Conservation (phyloP, 2,113 vertebrate genomes). For the Synodontis membranacea region DNA sequence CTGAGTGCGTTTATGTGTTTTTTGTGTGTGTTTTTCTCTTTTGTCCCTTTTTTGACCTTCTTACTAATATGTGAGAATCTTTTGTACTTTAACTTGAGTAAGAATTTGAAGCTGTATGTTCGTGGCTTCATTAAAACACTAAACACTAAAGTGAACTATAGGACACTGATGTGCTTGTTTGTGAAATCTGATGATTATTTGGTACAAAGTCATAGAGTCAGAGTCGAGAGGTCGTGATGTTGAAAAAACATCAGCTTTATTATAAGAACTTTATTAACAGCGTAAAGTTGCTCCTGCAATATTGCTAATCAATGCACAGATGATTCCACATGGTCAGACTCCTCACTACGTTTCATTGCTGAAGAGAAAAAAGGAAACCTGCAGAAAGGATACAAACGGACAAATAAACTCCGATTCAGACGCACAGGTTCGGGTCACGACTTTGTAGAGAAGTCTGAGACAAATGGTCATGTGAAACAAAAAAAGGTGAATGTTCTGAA, state of each 20-base stretch:
- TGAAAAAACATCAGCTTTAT: constrained; percentile 68
- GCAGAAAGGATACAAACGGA: neutral
- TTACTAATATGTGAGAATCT: too few species aligned
- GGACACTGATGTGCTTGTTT: too few species aligned
- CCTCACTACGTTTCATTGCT: constrained; percentile 55
- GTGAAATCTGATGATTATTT: too few species aligned
- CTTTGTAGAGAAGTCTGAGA: neutral
- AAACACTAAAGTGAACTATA: too few species aligned
- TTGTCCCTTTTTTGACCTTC: too few species aligned
- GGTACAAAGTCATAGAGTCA: neutral
- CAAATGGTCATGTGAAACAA: neutral
- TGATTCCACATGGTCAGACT: constrained; percentile 65
- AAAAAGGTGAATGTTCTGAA: neutral
- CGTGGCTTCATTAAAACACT: too few species aligned
- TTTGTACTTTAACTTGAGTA: too few species aligned
- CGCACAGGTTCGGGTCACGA: neutral
- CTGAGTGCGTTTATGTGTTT: neutral
- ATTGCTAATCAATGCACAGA: constrained; percentile 41
- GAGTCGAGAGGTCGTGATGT: constrained; percentile 27
- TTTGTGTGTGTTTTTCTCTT: too few species aligned
- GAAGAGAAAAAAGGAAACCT: neutral
- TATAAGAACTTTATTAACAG: constrained; percentile 69
- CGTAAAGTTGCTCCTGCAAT: constrained; percentile 67
- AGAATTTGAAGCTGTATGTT: too few species aligned
- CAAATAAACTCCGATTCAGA: neutral